These are phyloP conservation scores for Anticlea derivata DNA, from an alignment of 2,888 invertebrate species.

Conservation along the genomic window DNA sequence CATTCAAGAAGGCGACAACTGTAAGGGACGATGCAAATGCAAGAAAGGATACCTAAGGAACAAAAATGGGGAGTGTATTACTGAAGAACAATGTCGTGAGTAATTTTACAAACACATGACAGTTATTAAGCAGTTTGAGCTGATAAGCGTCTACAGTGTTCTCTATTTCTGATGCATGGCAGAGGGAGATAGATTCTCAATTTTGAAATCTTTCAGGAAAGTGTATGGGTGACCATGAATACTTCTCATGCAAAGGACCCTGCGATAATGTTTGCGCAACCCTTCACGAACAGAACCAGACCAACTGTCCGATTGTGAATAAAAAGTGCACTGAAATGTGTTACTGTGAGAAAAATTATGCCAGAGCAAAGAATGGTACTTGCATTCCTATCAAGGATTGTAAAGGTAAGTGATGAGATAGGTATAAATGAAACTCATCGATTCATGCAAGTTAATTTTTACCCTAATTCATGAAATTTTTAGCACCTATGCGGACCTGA, in stretches of 20 bases:
- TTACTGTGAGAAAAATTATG: constrained; percentile 51
- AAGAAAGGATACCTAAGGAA: constrained; percentile 33
- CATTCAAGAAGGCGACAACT: constrained; percentile 11
- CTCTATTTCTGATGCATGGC: too few relatives aligned
- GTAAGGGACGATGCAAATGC: constrained; percentile 41
- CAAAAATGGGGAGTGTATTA: constrained; percentile 35
- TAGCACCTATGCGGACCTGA: too few relatives aligned
- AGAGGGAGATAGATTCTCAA: too few relatives aligned
- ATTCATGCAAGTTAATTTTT: too few relatives aligned
- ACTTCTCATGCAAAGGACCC: constrained; percentile 44
- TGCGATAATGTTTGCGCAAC: constrained; percentile 51
- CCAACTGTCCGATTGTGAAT: constrained; percentile 46
- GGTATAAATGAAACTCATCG: too few relatives aligned
- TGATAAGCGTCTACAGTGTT: too few relatives aligned
- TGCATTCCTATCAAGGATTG: constrained; percentile 45
- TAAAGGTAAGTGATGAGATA: constrained; percentile 14
- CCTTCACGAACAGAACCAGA: constrained; percentile 38
- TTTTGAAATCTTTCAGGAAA: constrained; percentile 25
- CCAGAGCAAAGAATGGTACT: constrained; percentile 42
- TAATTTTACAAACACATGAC: constrained; percentile 26
- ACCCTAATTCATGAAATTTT: not conserved
- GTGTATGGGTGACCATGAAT: constrained; percentile 43
- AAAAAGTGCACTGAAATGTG: constrained; percentile 48
- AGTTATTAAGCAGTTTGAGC: too few relatives aligned
- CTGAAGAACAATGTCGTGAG: constrained; percentile 38